Evolutionary conservation across 2,113 vertebrate genomes (phyloP).

Genomic region (Hypocryptadius cinnamomeus): DNA sequence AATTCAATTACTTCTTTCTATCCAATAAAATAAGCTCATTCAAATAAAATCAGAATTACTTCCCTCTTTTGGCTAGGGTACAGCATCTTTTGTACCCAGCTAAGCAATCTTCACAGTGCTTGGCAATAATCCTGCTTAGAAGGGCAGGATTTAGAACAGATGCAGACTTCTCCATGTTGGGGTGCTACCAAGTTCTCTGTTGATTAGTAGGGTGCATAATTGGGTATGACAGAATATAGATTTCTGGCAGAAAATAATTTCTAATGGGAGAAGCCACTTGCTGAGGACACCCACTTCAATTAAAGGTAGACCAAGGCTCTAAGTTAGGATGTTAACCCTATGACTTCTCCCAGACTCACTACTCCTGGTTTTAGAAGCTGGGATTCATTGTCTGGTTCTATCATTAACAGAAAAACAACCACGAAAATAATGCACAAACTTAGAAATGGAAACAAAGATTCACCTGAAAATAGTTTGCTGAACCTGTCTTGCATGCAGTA

Average conservation of each 20-base stretch:
- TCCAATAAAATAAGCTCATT: conserved; percentile 32
- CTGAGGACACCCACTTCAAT: conserved; percentile 52
- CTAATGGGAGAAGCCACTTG: conserved; percentile 58
- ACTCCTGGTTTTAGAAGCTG: background rate
- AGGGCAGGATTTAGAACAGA: conserved; percentile 71
- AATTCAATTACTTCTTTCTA: conserved; percentile 50
- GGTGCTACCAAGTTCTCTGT: conserved; percentile 54
- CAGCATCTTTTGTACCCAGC: conserved; percentile 73
- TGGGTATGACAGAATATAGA: conserved; percentile 62
- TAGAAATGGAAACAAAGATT: background rate
- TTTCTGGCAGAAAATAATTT: conserved; percentile 66
- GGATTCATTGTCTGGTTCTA: background rate
- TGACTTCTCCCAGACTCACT: background rate
- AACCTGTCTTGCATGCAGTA: background rate
- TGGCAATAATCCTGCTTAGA: conserved; percentile 60
- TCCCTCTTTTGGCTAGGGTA: conserved; percentile 46
- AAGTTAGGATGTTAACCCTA: conserved; percentile 37
- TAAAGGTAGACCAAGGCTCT: conserved; percentile 43
- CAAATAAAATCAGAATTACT: conserved; percentile 45
- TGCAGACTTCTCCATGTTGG: conserved; percentile 51
- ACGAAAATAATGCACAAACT: background rate
- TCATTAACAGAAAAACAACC: background rate
- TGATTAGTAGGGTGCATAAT: conserved; percentile 70
- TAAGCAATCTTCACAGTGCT: conserved; percentile 65
- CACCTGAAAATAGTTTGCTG: background rate